Conservation (phyloP, 2,888 invertebrate species). For the Eupithecia tripunctaria region DNA sequence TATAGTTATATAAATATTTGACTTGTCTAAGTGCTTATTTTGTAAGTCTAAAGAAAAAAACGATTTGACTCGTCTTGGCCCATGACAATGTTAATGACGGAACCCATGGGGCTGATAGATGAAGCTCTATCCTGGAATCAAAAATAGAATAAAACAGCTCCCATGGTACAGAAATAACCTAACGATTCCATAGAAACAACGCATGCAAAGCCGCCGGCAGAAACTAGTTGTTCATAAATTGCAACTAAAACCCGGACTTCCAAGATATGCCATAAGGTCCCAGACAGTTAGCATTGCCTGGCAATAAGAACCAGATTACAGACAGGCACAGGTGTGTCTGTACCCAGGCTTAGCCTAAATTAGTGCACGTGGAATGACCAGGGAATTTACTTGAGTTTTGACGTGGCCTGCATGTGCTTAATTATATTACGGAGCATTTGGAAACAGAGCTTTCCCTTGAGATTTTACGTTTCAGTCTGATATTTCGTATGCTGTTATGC, state of each 20-base stretch:
- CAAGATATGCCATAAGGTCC: conserved; percentile 34
- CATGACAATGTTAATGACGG: too few relatives aligned
- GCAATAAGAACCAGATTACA: conserved; percentile 53
- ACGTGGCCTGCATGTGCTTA: conserved; percentile 12
- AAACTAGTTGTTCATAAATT: conserved; percentile 7
- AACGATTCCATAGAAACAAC: too few relatives aligned
- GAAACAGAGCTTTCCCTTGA: conserved; percentile 12
- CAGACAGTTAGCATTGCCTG: conserved; percentile 43
- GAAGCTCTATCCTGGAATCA: too few relatives aligned
- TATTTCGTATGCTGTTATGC: conserved; percentile 2
- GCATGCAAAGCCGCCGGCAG: too few relatives aligned
- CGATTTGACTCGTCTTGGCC: too few relatives aligned
- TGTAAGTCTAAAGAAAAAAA: too few relatives aligned
- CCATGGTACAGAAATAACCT: too few relatives aligned
- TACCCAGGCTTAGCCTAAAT: conserved; percentile 52
- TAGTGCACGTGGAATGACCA: conserved; percentile 46
- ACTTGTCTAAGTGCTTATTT: too few relatives aligned
- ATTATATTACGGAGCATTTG: conserved; percentile 17
- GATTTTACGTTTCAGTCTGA: not conserved
- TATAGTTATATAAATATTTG: too few relatives aligned
- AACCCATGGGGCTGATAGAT: too few relatives aligned
- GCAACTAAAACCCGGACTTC: conserved; percentile 17
- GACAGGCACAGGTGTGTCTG: conserved; percentile 53
- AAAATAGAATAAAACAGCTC: too few relatives aligned
- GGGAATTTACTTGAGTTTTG: conserved; percentile 33